A percentile compares a stretch with the other conserved stretches of the same genome.
These are phyloP conservation scores for Clusia tigrina DNA, from an alignment of 2,888 invertebrate genomes.

Conservation along the genomic window DNA sequence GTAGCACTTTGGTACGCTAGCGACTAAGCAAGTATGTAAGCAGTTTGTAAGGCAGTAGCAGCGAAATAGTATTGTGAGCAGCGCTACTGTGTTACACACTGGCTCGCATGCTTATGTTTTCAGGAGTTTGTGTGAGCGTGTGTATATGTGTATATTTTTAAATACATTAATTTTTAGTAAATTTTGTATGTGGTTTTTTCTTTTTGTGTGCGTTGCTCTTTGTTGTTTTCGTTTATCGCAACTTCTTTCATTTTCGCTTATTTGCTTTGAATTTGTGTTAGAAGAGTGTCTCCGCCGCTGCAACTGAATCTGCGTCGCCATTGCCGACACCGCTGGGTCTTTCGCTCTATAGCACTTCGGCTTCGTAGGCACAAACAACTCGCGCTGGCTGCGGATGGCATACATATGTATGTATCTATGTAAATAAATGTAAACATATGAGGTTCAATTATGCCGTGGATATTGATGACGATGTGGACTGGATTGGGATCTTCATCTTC, in stretches of 20 bases:
- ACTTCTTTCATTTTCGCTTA: slow-evolving; percentile 50
- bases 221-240: slow-evolving; percentile 49
- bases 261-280: slow-evolving; percentile 54
- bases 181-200: slow-evolving; percentile 8
- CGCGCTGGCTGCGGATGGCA: not conserved
- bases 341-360: not conserved
- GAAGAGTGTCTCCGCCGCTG: too few relatives aligned
- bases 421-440: not conserved
- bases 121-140: slow-evolving; percentile 26
- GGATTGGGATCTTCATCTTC: not conserved
- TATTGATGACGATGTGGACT: too few relatives aligned
- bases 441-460: too few relatives aligned
- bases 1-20: too few relatives aligned
- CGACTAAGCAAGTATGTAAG: too few relatives aligned
- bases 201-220: slow-evolving; percentile 30
- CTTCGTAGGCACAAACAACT: not conserved
- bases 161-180: not conserved
- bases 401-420: not conserved
- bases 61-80: too few relatives aligned
- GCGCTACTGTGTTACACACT: not conserved
- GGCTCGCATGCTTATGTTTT: too few relatives aligned
- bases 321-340: not conserved
- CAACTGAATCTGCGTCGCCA: too few relatives aligned
- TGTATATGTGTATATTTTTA: slow-evolving; percentile 5
- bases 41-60: too few relatives aligned